Evolutionary conservation across 2,888 invertebrate genomes (phyloP).

Genomic region (Gasteruption jaculator): DNA sequence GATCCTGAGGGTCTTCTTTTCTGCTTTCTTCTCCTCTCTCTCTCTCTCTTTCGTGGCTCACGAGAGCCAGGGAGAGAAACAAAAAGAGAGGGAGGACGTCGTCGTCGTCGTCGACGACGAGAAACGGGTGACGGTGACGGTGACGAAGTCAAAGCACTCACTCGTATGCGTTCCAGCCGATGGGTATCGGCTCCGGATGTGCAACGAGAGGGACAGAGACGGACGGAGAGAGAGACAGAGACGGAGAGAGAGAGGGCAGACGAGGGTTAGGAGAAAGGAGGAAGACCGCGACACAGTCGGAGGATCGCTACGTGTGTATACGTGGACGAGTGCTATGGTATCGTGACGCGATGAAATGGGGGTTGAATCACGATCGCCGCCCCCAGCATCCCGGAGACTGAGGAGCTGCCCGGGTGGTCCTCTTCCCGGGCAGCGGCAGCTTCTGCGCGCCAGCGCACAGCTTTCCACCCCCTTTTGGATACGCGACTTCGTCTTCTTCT

Average conservation of each 20-base stretch:
- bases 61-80: constrained; percentile 13
- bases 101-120: constrained; percentile 5
- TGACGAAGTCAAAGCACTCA: constrained; percentile 2
- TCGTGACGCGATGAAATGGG: constrained; percentile 42
- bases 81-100: constrained; percentile 18
- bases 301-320: too few relatives aligned
- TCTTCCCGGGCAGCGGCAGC: constrained; percentile 49
- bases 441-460: constrained; percentile 49
- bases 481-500: constrained; percentile 1
- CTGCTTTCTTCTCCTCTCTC: too few relatives aligned
- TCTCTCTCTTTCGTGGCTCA: constrained; percentile 3
- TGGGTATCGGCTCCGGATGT: constrained; percentile 1
- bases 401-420: constrained; percentile 48
- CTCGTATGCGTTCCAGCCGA: not conserved
- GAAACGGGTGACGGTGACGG: too few relatives aligned
- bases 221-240: constrained; percentile 7
- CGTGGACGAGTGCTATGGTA: constrained; percentile 34
- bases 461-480: constrained; percentile 22
- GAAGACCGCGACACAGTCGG: constrained; percentile 24
- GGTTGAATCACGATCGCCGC: constrained; percentile 49
- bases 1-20: constrained; percentile 12
- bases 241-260: constrained; percentile 5
- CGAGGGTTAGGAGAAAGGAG: constrained; percentile 15
- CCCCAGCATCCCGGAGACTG: constrained; percentile 52
- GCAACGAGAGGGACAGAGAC: constrained; percentile 17